These are phyloP conservation scores for Anguilla pacifica DNA, from an alignment of 2,797 vertebrate species.

Conservation along the genomic window DNA sequence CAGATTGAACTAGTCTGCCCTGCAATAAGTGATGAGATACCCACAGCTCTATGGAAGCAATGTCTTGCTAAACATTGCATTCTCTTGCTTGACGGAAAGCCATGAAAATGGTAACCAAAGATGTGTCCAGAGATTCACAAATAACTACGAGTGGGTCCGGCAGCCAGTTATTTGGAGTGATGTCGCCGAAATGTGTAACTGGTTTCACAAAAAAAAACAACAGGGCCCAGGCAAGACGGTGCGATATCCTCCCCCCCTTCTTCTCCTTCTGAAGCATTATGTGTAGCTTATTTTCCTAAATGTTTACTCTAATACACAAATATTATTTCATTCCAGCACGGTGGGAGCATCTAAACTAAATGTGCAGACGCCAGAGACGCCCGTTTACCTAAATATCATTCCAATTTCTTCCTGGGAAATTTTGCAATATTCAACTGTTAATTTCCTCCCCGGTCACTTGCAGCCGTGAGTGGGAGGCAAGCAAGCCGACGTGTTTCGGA, in stretches of 20 bases:
- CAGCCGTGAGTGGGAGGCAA: neutral
- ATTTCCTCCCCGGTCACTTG: neutral
- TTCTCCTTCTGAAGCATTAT: neutral
- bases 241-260: neutral
- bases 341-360: neutral
- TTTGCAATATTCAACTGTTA: neutral
- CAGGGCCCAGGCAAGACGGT: neutral
- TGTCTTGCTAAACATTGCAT: neutral
- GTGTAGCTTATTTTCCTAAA: neutral
- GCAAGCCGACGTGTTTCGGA: neutral
- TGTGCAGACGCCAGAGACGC: neutral
- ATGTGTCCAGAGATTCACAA: constrained; percentile 21
- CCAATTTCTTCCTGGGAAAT: neutral
- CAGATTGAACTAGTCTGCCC: neutral
- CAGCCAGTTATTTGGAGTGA: neutral
- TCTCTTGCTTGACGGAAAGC: constrained; percentile 20
- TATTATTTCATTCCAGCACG: constrained; percentile 3
- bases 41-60: neutral
- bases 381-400: constrained; percentile 4
- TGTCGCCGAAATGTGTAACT: neutral
- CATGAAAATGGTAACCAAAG: constrained; percentile 54
- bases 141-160: neutral
- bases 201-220: neutral
- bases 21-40: neutral
- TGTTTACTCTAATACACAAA: constrained; percentile 17